Base-by-base conservation (phyloP, 2,888 invertebrate species). In the Drosophila neonasuta region DNA sequence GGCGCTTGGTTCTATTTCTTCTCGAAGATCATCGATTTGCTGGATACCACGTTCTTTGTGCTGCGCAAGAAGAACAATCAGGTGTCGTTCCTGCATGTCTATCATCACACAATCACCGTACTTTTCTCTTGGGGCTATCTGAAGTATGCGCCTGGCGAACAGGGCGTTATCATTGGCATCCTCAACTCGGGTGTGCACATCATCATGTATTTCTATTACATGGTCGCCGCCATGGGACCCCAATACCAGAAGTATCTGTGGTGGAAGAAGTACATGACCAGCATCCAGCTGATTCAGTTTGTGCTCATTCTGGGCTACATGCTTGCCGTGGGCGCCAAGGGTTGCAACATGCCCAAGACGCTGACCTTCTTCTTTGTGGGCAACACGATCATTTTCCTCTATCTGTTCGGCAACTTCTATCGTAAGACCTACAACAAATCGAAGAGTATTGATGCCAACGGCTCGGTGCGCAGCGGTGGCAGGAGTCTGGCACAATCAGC, bases 31-130 rank as follows among this genome's bases (percentile, higher is more conserved):
- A 92, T 95, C 1, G 96, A 96, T 87, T 92, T 96, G 0, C 88
- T 96, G 65, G 96, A 96, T 87, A 96, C 96, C 0, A 93, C 96
- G 20, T 97, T 98, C 92, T 97, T 97, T 88, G 96, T 97, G 7
- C 90, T 97, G 79, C 93, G 97, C 51, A 97, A 97, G 91, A 97
- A 97, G 91, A 95, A 96, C 83, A 94, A 94, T 59, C 97, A 97
- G 91, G 95, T 97, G 24, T 94, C 96, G 0, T 96, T 96, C 88
- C 93, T 98, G 15, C 97, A 97, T 88, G 94, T 97, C 11, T 97
- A 97, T 88, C 97, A 97, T 90, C 97, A 97, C 89, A 93, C 94
- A 2, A 92, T 95, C 88, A 96, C 95, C 91, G 96, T 95, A 24
- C 91, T 96, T 67, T 94, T 95, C 89, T 94, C 94, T 1, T 96